phyloP scores from a whole-genome alignment of 2,888 invertebrate genomes.

The Drosophila robusta region DNA sequence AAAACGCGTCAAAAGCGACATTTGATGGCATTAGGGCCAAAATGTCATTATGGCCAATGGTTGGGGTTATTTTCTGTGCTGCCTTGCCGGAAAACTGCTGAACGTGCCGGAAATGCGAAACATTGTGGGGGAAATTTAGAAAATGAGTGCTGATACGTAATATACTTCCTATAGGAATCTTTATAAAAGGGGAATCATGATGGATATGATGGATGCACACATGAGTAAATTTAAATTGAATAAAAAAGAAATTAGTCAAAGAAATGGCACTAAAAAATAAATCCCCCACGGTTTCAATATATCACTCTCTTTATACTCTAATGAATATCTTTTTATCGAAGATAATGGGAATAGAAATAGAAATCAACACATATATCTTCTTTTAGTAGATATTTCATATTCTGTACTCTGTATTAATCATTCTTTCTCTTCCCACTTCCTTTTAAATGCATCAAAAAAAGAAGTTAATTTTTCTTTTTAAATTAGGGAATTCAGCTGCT shows the following conservation, averaged over 20 bases:
- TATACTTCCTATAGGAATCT: background rate
- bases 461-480: no score
- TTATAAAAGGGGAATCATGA: background rate
- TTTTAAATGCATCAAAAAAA: no score
- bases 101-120: slow-evolving; percentile 14
- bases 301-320: no score
- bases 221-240: background rate
- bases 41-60: slow-evolving; percentile 7
- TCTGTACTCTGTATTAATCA: no score
- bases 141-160: slow-evolving; percentile 1
- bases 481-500: background rate
- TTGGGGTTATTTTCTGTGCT: background rate
- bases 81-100: slow-evolving; percentile 4
- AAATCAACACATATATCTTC: no score
- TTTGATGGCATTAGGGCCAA: slow-evolving; percentile 20
- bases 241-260: background rate
- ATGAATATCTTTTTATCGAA: no score
- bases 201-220: background rate
- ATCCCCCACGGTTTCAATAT: no score
- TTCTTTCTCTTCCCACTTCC: no score
- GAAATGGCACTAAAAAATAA: background rate
- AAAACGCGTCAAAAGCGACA: slow-evolving; percentile 23
- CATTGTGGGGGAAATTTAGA: slow-evolving; percentile 1
- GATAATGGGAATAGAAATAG: no score
- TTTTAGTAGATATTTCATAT: background rate